Base-by-base conservation (phyloP, 2,888 invertebrate genomes). In the Acrocera orbiculus region DNA sequence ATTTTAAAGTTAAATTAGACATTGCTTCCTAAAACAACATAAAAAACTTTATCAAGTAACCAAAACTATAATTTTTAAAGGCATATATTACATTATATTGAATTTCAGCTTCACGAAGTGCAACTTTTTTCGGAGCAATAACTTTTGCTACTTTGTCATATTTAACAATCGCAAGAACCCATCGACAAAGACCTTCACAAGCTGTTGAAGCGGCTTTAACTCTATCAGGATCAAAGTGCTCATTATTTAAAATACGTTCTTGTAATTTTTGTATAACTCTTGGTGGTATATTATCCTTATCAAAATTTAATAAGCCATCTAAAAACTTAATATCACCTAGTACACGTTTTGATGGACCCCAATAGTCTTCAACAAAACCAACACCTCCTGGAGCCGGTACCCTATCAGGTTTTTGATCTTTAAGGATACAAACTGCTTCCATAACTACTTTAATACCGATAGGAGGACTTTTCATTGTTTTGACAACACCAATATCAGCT, bases 381-480 rank as follows among this genome's bases (percentile, higher is more conserved):
- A 81, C 72, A 2, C 86, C 87, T 13, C 72, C 74, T 1, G 87
- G 78, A 52, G 81, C 79, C 1, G 81, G 80, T 23, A 87, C 62
- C 50, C 78, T 75, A 44, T 92, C 90, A 0, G 95, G 82, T 62
- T 92, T 92, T 6, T 86, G 65, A 42, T 82, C 86, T 71, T 87
- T 81, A 41, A 95, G 66, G 47, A 93, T 85, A 52, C 95, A 95
- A 41, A 96, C 75, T 28, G 87, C 87, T 61, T 95, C 95, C 87
- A 95, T 86, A 4, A 93, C 82, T 16, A 87, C 63, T 49, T 80
- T 83, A 6, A 96, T 81, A 14, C 81, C 82, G 44, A 76, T 69
- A 0, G 95, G 93, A 0, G 95, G 95, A 63, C 80, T 87, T 64
- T 90, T 92, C 93, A 96, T 95, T 0, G 90, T 80, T 59, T 89